Percentiles rank a stretch among this genome's conserved stretches.
Conservation (phyloP, 2,797 vertebrate genomes). For the Botia kubotai region DNA sequence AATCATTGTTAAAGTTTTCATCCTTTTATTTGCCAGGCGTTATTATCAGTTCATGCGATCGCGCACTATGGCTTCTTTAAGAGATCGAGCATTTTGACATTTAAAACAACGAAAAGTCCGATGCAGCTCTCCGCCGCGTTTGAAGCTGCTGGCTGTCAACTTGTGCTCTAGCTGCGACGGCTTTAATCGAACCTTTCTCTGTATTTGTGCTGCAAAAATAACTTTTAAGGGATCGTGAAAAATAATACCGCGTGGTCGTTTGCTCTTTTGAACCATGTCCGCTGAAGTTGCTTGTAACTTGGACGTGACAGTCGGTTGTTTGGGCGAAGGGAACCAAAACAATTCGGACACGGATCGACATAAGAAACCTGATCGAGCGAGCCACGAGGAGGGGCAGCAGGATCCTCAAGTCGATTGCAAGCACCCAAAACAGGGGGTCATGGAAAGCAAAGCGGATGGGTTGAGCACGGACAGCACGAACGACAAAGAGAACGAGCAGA, state of each 20-base stretch:
- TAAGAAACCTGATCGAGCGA: constrained; percentile 45
- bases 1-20: constrained; percentile 7
- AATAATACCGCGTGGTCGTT: constrained; percentile 9
- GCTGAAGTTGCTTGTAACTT: constrained; percentile 74
- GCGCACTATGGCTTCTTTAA: constrained; percentile 42
- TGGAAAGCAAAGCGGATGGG: constrained; percentile 53
- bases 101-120: constrained; percentile 34
- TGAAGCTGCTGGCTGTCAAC: constrained; percentile 72
- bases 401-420: constrained; percentile 56
- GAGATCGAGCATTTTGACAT: constrained; percentile 42
- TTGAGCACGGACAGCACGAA: constrained; percentile 68
- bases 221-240: constrained; percentile 31
- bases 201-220: constrained; percentile 48
- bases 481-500: constrained; percentile 75
- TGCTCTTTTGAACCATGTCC: constrained; percentile 74
- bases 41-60: neutral
- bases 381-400: constrained; percentile 55
- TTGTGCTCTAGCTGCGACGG: constrained; percentile 50
- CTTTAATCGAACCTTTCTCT: constrained; percentile 49
- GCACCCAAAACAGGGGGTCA: constrained; percentile 52
- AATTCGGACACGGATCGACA: constrained; percentile 59
- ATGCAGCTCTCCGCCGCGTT: constrained; percentile 42
- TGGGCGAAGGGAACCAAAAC: constrained; percentile 66
- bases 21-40: neutral
- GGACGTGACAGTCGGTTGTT: constrained; percentile 74